phyloP scores from a whole-genome alignment of 2,113 vertebrate species.

The Micromys minutus region DNA sequence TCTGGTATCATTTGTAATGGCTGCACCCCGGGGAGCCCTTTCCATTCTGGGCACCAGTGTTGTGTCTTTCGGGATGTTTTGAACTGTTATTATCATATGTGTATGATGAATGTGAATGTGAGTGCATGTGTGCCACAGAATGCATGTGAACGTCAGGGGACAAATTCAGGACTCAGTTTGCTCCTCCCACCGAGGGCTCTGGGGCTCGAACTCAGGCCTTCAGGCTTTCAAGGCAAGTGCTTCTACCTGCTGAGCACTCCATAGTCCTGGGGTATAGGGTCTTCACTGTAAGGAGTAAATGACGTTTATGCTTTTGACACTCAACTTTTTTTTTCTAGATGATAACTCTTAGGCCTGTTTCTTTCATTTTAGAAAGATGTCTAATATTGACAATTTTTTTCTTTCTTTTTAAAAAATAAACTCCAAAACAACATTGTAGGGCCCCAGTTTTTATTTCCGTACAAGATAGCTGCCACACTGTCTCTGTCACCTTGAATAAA shows the following conservation, averaged over 20 bases:
- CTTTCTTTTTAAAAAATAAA: slow-evolving; percentile 7
- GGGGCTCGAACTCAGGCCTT: not conserved
- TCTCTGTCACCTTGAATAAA: not conserved
- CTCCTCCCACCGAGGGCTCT: not conserved
- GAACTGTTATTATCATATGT: not conserved
- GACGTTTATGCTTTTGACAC: not conserved
- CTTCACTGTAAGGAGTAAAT: not conserved
- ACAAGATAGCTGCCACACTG: not conserved
- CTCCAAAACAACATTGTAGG: not conserved
- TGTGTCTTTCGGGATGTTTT: not conserved
- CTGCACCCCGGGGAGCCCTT: not conserved
- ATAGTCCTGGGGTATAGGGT: not conserved
- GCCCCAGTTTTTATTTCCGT: not conserved
- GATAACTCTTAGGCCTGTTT: not conserved
- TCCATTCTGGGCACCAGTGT: not conserved
- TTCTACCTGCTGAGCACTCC: not conserved
- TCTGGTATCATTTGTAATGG: not conserved
- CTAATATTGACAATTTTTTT: not conserved
- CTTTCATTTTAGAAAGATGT: not conserved
- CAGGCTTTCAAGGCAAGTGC: not conserved
- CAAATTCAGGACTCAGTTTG: not conserved
- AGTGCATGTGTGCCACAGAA: not conserved
- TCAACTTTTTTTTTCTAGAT: not conserved
- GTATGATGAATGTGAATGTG: not conserved
- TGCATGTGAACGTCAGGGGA: not conserved